These are phyloP conservation scores for Xiphias gladius DNA, from an alignment of 2,113 vertebrate species.

Conservation along the genomic window DNA sequence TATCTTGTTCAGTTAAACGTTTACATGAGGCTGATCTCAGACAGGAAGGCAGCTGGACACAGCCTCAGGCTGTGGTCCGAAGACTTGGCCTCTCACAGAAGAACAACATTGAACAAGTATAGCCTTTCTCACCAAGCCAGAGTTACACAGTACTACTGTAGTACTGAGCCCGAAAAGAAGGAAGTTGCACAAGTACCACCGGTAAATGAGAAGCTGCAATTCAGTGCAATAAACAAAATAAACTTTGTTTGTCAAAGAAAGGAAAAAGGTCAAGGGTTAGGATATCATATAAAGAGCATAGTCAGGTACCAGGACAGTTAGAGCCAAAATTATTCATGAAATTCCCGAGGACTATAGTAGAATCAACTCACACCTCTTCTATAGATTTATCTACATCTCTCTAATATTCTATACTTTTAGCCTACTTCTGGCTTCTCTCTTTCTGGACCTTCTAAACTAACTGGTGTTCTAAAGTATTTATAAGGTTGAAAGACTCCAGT, in stretches of 20 bases:
- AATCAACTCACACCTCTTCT: background rate
- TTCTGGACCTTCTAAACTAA: background rate
- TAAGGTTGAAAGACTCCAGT: background rate
- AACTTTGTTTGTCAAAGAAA: slow-evolving; percentile 33
- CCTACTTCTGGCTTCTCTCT: background rate
- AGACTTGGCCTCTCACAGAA: slow-evolving; percentile 46
- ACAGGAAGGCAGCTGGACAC: slow-evolving; percentile 69
- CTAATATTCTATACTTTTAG: background rate
- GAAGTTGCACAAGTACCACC: slow-evolving; percentile 69
- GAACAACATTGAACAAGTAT: slow-evolving; percentile 58
- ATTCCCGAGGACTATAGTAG: background rate
- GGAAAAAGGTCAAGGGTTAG: slow-evolving; percentile 20
- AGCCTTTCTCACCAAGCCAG: slow-evolving; percentile 13
- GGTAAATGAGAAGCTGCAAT: slow-evolving; percentile 59
- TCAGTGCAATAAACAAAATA: slow-evolving; percentile 39
- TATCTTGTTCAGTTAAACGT: slow-evolving; percentile 44
- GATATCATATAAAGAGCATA: background rate
- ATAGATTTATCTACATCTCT: background rate
- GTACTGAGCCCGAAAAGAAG: slow-evolving; percentile 52
- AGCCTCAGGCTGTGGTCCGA: slow-evolving; percentile 48
- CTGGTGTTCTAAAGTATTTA: background rate
- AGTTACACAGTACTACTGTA: slow-evolving; percentile 66
- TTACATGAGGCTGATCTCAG: slow-evolving; percentile 58
- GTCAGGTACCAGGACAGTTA: background rate
- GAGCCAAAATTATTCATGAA: background rate